Conservation (phyloP, 2,113 vertebrate genomes). For the Oreochromis aureus region DNA sequence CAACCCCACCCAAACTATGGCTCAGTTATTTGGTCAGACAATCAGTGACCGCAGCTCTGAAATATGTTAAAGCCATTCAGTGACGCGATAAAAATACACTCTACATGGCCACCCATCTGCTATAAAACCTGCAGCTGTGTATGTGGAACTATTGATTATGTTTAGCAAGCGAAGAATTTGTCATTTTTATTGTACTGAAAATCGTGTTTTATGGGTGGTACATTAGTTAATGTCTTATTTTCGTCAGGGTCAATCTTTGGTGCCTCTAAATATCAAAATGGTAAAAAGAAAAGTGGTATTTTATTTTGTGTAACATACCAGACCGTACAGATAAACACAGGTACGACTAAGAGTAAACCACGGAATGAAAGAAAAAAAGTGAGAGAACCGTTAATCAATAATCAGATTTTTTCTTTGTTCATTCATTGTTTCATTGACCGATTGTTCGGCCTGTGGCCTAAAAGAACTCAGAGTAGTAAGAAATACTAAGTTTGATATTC, state of each 20-base stretch:
- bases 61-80: neutral
- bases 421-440: neutral
- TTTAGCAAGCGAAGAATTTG: neutral
- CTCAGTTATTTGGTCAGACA: conserved; percentile 23
- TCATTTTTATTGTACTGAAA: neutral
- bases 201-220: accelerated
- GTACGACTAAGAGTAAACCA: neutral
- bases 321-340: neutral
- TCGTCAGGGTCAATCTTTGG: accelerated
- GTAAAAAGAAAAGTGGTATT: accelerated
- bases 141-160: neutral
- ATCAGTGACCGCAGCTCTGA: neutral
- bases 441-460: neutral
- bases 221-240: neutral
- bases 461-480: neutral
- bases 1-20: conserved; percentile 5
- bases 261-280: neutral
- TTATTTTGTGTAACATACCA: neutral
- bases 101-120: accelerated
- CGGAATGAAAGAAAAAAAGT: neutral
- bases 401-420: neutral
- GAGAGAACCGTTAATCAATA: accelerated
- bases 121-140: neutral
- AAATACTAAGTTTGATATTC: neutral
- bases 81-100: neutral